Conservation (phyloP, 2,888 invertebrate genomes). For the Drosophila niveifrons region DNA sequence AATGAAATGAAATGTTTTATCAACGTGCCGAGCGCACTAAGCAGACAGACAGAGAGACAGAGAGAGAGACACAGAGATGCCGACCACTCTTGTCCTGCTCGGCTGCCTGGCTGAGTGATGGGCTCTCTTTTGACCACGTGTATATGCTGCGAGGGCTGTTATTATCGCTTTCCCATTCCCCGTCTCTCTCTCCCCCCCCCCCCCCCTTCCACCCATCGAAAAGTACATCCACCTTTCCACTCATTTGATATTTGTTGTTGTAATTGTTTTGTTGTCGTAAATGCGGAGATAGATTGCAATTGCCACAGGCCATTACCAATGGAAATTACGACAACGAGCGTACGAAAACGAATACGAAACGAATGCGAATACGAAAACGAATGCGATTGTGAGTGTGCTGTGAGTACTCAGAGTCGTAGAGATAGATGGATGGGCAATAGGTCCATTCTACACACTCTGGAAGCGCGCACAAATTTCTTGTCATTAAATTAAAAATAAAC, state of each 20-base stretch:
- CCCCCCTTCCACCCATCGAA: not conserved
- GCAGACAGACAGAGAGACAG: constrained; percentile 34
- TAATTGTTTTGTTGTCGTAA: constrained; percentile 82
- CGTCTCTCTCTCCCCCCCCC: not conserved
- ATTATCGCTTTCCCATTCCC: constrained; percentile 11
- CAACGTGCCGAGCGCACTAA: constrained; percentile 78
- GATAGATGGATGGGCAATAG: constrained; percentile 11
- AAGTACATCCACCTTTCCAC: constrained; percentile 24
- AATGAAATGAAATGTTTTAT: constrained; percentile 79
- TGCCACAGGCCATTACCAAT: constrained; percentile 79
- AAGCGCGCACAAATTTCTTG: constrained; percentile 68
- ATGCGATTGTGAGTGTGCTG: constrained; percentile 2
- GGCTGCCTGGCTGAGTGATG: constrained; percentile 61
- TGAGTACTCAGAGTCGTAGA: constrained; percentile 6
- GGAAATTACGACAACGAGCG: constrained; percentile 49
- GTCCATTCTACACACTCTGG: constrained; percentile 14
- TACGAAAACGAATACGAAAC: constrained; percentile 2
- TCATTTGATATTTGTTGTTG: constrained; percentile 76
- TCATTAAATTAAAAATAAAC: constrained; percentile 82
- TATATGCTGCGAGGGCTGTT: constrained; percentile 18
- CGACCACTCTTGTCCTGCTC: not conserved
- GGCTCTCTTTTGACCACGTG: constrained; percentile 57
- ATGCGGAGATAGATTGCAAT: constrained; percentile 80
- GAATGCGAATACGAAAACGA: not conserved
- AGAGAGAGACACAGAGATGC: too few relatives aligned